phyloP scores from a whole-genome alignment of 2,797 vertebrate species.

The Fistularia tabacaria region DNA sequence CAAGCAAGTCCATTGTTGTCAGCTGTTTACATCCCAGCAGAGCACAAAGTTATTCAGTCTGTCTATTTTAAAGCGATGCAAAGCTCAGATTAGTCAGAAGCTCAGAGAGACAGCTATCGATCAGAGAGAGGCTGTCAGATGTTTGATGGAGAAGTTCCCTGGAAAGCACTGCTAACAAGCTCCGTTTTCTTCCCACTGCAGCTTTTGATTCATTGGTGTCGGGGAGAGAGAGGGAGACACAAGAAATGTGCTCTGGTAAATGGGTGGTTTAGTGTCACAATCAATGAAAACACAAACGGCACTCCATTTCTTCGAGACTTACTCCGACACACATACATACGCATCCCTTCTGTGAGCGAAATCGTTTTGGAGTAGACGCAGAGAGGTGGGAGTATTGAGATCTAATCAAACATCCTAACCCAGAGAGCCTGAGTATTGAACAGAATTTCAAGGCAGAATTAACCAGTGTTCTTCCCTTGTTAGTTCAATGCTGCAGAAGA shows the following conservation, averaged over 20 bases:
- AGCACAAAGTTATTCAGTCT: conserved; percentile 48
- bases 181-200: conserved; percentile 46
- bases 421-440: conserved; percentile 56
- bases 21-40: conserved; percentile 38
- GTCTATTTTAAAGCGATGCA: conserved; percentile 50
- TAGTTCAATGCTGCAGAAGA: conserved; percentile 38
- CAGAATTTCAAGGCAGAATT: conserved; percentile 54
- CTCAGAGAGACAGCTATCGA: conserved; percentile 70
- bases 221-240: conserved; percentile 40
- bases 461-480: conserved; percentile 38
- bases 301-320: conserved; percentile 30
- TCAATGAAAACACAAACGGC: conserved; percentile 60
- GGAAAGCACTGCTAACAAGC: conserved; percentile 63
- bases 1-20: conserved; percentile 43
- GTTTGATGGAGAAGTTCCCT: conserved; percentile 58
- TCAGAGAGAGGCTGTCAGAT: conserved; percentile 60
- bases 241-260: conserved; percentile 59
- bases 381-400: conserved; percentile 52
- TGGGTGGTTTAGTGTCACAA: conserved; percentile 69
- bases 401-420: conserved; percentile 66
- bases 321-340: conserved; percentile 9
- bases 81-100: conserved; percentile 45
- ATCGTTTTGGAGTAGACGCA: conserved; percentile 45
- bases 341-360: conserved; percentile 8
- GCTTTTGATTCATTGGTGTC: conserved; percentile 68